Base-by-base conservation (phyloP, 92 coral and sea anemone genomes). In the Parazoanthus swiftii region DNA sequence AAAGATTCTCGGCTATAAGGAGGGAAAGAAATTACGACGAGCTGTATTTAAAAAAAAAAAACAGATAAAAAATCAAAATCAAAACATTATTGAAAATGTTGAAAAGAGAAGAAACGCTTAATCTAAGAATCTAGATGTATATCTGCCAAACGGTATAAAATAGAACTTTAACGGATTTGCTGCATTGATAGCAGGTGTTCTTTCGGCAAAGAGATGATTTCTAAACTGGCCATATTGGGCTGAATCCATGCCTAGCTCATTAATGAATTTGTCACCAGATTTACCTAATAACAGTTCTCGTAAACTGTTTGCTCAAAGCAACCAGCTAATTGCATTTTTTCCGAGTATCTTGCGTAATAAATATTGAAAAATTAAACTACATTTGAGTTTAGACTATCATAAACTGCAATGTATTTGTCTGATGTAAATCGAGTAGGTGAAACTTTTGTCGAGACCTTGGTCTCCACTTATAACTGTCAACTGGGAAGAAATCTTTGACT, bases 381-480 rank as follows among this genome's bases (percentile, higher is more conserved):
- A 63, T 5, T 63, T 1, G 26, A 9, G 70, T 63, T 63, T 63
- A 63, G 25, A 44, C 29, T 6, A 39, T 76, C 54, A 63, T 63
- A 18, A 63, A 63, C 70, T 63, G 80, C 25, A 76, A 76, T 20
- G 3, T 76, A 18, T 76, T 76, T 76, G 54, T 76, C 51, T 21
- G 33, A 39, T 3, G 46, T 37, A 76, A 76, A 76, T 20, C 51
- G 37, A 36, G 76, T 11, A 10, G 77, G 9, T 46, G 23, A 26
- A 23, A 46, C 44, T 23, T 46, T 23, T 76, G 80, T 76, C 80
- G 25, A 38, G 80, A 48, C 48, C 1, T 33, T 51, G 29, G 67
- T 44, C 43, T 82, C 54, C 76, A 65, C 38, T 68, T 75, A 39
- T 25, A 68, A 44, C 37, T 82, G 77, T 42, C 87, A 84, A 33